Evolutionary conservation across 2,888 invertebrate species (phyloP).

Genomic region (Epinotia brunnichana): DNA sequence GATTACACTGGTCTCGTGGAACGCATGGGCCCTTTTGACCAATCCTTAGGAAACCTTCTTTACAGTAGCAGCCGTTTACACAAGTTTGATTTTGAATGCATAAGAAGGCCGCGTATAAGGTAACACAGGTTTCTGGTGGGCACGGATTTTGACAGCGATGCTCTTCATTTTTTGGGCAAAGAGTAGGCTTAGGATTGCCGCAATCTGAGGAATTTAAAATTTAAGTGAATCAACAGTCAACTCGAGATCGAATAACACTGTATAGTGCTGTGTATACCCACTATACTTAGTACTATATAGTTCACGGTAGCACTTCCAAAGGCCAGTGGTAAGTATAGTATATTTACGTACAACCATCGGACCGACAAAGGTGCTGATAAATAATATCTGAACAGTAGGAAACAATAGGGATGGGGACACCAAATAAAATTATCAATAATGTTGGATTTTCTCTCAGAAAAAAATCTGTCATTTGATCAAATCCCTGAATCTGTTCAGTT

Average conservation of each 20-base stretch:
- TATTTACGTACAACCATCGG: too few species aligned
- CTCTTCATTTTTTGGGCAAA: conserved; percentile 31
- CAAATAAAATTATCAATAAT: too few species aligned
- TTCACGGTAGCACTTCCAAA: too few species aligned
- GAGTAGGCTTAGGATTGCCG: conserved; percentile 2
- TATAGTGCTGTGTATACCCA: too few species aligned
- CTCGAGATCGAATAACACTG: background rate
- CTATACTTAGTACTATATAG: too few species aligned
- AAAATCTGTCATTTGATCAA: too few species aligned
- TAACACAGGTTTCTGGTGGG: conserved; percentile 23
- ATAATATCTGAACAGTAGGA: too few species aligned
- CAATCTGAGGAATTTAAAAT: background rate
- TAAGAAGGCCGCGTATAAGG: conserved; percentile 10
- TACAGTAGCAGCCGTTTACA: conserved; percentile 38
- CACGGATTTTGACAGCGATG: conserved; percentile 17
- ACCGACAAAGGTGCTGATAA: too few species aligned
- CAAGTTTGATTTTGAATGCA: conserved; percentile 36
- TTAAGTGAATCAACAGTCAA: background rate
- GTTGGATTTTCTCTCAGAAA: too few species aligned
- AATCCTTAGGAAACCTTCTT: conserved; percentile 22
- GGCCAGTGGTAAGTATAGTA: too few species aligned
- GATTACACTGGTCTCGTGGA: conserved; percentile 29
- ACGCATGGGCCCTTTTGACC: conserved; percentile 28
- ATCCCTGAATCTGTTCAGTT: too few species aligned
- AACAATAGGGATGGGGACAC: too few species aligned